phyloP scores from a whole-genome alignment of 2,797 vertebrate species.

The Melanotaenia boesemani region DNA sequence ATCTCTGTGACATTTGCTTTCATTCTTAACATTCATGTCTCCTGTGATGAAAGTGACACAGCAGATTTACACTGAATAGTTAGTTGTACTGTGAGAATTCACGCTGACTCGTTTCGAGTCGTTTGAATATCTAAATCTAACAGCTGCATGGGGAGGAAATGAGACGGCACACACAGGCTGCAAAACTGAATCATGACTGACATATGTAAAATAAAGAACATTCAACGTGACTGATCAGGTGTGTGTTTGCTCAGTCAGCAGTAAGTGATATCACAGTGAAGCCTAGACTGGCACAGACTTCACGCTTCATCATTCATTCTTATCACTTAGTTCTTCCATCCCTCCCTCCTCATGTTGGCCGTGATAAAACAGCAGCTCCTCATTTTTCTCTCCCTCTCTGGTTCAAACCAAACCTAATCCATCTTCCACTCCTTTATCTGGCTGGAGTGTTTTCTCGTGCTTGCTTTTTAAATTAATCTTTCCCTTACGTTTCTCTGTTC shows the following conservation, averaged over 20 bases:
- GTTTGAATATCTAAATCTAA: conserved; percentile 40
- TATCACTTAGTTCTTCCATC: not conserved
- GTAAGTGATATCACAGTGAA: conserved; percentile 22
- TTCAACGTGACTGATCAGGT: conserved; percentile 9
- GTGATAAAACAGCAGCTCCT: too few species aligned
- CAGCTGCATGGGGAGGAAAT: conserved; percentile 7
- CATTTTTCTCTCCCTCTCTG: too few species aligned
- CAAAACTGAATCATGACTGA: conserved; percentile 34
- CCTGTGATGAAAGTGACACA: not conserved
- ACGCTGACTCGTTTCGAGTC: conserved; percentile 5
- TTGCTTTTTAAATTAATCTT: not conserved
- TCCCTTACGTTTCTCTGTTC: too few species aligned
- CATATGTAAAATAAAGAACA: conserved; percentile 22
- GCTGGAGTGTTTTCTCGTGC: not conserved
- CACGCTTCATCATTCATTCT: too few species aligned
- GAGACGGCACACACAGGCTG: conserved; percentile 6
- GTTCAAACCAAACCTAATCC: too few species aligned
- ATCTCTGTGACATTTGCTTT: not conserved
- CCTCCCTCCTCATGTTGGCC: not conserved
- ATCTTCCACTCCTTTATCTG: not conserved
- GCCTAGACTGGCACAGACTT: conserved; percentile 5
- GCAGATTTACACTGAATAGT: conserved; percentile 21
- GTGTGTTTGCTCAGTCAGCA: conserved; percentile 11
- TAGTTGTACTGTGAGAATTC: not conserved
- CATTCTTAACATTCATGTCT: not conserved